These are phyloP conservation scores for Bujurquina vittata DNA, from an alignment of 2,113 vertebrate species.

Conservation along the genomic window DNA sequence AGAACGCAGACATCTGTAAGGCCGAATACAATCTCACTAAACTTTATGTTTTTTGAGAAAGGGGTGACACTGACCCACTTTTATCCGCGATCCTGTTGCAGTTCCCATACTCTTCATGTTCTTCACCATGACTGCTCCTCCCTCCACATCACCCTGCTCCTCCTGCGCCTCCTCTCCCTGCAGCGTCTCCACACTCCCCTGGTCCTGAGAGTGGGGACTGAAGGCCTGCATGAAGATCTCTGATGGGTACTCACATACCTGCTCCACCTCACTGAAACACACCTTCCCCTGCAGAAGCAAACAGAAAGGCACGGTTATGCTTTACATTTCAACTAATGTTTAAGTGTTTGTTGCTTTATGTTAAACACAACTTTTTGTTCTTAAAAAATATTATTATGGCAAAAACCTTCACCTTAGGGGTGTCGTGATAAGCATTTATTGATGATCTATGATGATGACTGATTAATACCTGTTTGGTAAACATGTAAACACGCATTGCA, in stretches of 20 bases:
- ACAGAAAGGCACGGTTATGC: neutral
- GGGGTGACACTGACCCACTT: constrained; percentile 78
- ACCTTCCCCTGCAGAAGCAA: constrained; percentile 71
- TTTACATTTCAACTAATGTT: neutral
- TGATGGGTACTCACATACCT: constrained; percentile 80
- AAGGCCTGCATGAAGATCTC: constrained; percentile 67
- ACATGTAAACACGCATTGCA: constrained; percentile 21
- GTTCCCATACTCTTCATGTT: constrained; percentile 34
- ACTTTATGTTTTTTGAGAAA: constrained; percentile 61
- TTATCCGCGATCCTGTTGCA: constrained; percentile 48
- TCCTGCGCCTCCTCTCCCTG: constrained; percentile 29
- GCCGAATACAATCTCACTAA: neutral
- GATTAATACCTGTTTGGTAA: neutral
- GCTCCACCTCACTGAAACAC: constrained; percentile 79
- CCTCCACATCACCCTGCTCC: constrained; percentile 52
- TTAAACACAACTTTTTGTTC: neutral
- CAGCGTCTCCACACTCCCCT: constrained; percentile 17
- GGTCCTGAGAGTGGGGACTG: constrained; percentile 29
- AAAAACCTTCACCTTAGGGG: neutral
- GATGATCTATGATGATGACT: no score
- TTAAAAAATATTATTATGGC: neutral
- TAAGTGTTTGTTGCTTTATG: neutral
- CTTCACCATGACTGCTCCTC: constrained; percentile 17
- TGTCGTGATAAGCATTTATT: no score
- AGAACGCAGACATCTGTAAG: neutral